Evolutionary conservation across 1,140 invertebrate species (phyloP), one percentile per base, ranked within the genome.

Genomic region (Sycophaga agraensis): DNA sequence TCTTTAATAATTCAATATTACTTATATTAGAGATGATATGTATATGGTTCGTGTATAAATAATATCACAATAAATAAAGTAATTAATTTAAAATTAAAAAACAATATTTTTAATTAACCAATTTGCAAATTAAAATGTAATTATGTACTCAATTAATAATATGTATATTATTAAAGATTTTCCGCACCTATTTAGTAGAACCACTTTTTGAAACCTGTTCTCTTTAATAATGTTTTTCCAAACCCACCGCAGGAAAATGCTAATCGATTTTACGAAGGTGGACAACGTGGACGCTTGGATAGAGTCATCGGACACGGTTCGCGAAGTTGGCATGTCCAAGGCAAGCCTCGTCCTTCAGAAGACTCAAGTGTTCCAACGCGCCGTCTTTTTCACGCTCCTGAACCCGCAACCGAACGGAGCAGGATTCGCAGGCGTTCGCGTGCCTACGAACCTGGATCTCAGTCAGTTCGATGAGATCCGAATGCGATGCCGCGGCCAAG

Each of bases 401-500:
- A 88, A 89, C 71, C 88, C 88, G 6, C 87, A 89, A 73, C 77
- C 83, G 8, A 88, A 89, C 64, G 88, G 88, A 1, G 88, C 88
- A 28, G 86, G 87, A 6, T 89, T 90, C 73, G 87, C 87, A 39
- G 88, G 88, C 9, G 79, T 87, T 48, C 72, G 82, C 35, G 84
- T 76, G 1, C 51, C 71, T 5, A 77, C 77, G 4, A 45, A 74
- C 21, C 69, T 82, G 11, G 73, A 89, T 72, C 67, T 89, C 1
- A 77, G 76, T 0, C 71, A 72, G 16, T 83, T 80, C 63, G 71
- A 74, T 1, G 81, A 79, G 55, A 73, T 90, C 19, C 74, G 82
- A 63, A 73, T 90, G 3, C 70, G 70, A 46, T 85, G 84, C 54
- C 73, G 86, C 48, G 84, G 81, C 1, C 86, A 88, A 69, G 88